Percentiles rank a stretch among this genome's conserved stretches.
phyloP scores from a whole-genome alignment of 2,113 vertebrate species.

The Coptodon bakossiorum region DNA sequence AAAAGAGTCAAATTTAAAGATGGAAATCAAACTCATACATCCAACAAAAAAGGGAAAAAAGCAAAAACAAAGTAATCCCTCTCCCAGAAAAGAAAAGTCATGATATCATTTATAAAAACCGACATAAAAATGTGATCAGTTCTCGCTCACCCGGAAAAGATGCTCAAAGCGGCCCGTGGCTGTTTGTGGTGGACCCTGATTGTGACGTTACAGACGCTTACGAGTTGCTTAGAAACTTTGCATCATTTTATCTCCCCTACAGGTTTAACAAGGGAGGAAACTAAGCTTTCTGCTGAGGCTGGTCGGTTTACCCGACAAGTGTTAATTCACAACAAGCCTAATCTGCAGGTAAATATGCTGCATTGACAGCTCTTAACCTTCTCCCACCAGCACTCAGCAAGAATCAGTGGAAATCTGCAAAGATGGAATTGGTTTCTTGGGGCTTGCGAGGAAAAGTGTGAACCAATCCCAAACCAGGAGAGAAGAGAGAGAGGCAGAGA shows the following conservation, averaged over 20 bases:
- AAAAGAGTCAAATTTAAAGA: not conserved
- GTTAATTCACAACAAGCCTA: not conserved
- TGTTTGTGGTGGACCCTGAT: slow-evolving; percentile 49
- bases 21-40: slow-evolving; percentile 35
- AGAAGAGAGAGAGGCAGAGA: not conserved
- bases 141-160: slow-evolving; percentile 35
- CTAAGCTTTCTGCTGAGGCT: not conserved
- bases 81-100: slow-evolving; percentile 48
- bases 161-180: slow-evolving; percentile 49
- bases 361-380: not conserved
- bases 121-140: slow-evolving; percentile 51
- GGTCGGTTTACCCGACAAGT: not conserved
- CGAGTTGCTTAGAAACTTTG: not conserved
- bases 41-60: slow-evolving; percentile 4
- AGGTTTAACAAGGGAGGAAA: not conserved
- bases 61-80: slow-evolving; percentile 26
- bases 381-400: not conserved
- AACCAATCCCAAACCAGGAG: slow-evolving; percentile 35
- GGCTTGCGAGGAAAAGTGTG: not conserved
- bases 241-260: not conserved
- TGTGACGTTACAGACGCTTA: slow-evolving; percentile 15
- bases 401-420: slow-evolving; percentile 19
- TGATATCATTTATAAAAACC: slow-evolving; percentile 50
- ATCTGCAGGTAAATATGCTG: not conserved
- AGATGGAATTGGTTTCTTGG: slow-evolving; percentile 6